Conservation (phyloP, 2,888 invertebrate genomes). For the Odontomyia ornata region DNA sequence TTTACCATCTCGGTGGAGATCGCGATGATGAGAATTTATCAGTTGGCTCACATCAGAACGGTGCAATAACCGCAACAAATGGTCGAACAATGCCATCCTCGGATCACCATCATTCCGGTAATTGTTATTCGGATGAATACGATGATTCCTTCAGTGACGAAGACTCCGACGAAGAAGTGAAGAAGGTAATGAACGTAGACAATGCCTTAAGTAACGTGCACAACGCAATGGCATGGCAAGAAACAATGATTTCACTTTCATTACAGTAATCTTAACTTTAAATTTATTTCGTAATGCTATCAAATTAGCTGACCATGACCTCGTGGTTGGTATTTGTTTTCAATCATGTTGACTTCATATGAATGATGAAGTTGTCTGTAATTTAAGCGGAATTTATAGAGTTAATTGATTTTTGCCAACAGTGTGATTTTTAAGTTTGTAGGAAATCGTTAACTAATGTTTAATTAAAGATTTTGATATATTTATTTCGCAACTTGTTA, state of each 20-base stretch:
- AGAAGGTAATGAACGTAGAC: slow-evolving; percentile 55
- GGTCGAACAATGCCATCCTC: background rate
- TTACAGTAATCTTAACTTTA: background rate
- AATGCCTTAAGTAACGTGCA: too few species aligned
- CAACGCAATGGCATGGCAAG: background rate
- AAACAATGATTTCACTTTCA: slow-evolving; percentile 19
- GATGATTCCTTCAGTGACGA: slow-evolving; percentile 78
- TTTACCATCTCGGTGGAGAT: slow-evolving; percentile 59
- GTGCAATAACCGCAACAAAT: background rate
- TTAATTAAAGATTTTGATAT: too few species aligned
- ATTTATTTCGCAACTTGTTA: too few species aligned
- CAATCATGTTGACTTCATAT: background rate
- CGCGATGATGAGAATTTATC: slow-evolving; percentile 46
- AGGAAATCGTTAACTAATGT: too few species aligned
- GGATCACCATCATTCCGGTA: slow-evolving; percentile 48
- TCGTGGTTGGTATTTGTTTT: slow-evolving; percentile 3
- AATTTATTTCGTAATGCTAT: background rate
- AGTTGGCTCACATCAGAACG: slow-evolving; percentile 29
- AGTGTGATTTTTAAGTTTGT: too few species aligned
- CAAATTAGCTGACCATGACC: slow-evolving; percentile 41
- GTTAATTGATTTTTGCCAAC: too few species aligned
- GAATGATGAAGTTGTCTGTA: too few species aligned
- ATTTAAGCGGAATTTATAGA: too few species aligned
- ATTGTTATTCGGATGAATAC: slow-evolving; percentile 68
- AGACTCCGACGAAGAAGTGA: slow-evolving; percentile 62